Base-by-base conservation (phyloP, 1,140 invertebrate species). In the Zophobas atratus region DNA sequence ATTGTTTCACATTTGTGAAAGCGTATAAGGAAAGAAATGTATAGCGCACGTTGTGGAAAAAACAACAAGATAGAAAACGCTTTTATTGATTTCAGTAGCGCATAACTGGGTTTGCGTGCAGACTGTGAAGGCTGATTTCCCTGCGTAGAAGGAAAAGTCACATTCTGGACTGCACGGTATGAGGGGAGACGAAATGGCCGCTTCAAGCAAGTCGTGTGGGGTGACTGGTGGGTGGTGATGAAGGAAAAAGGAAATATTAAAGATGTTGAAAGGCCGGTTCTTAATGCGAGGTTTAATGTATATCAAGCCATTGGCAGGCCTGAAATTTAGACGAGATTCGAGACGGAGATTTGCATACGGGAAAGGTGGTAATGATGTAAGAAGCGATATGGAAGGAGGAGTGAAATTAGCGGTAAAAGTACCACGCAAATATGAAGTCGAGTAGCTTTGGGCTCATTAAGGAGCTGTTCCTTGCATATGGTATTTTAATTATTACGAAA, bases 21-120 rank as follows among this genome's bases (percentile, higher is more conserved):
- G 57, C 72, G 77, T 75, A 79, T 76, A 67, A 72, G 72, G 55
- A 76, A 80, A 80, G 77, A 80, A 80, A 80, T 73, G 36, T 77
- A 80, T 77, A 80, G 49, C 41, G 63, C 49, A 79, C 79, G 79
- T 78, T 79, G 51, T 57, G 79, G 67, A 73, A 80, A 82, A 83
- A 83, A 83, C 77, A 75, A 75, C 70, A 78, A 81, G 79, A 79
- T 77, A 80, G 81, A 82, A 83, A 88, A 87, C 86, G 89, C 88
- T 90, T 90, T 90, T 90, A 90, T 90, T 90, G 89, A 90, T 90
- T 90, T 90, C 89, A 90, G 89, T 89, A 89, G 89, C 88, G 88
- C 87, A 89, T 89, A 89, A 89, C 88, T 87, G 84, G 87, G 80
- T 80, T 80, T 70, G 46, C 51, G 70, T 43, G 81, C 77, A 84